Base-by-base conservation (phyloP, 2,797 vertebrate genomes). In the Microhierax caerulescens region DNA sequence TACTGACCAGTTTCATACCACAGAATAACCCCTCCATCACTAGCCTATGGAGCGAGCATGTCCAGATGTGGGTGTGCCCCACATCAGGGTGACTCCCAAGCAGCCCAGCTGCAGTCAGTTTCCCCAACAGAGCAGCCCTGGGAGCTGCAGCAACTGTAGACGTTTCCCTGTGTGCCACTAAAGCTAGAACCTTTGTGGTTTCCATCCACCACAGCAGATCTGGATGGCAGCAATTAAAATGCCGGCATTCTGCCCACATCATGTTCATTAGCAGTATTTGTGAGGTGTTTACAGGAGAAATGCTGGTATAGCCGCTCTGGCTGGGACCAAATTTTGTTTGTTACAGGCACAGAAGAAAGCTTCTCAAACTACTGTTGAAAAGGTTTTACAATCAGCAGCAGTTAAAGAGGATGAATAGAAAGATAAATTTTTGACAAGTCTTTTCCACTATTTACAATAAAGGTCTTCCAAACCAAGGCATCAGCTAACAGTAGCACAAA, bases 221-320 rank as follows among this genome's bases (percentile, higher is more conserved):
- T 43, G 80, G 53, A 10, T 13, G 67, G 61, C 79, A 72, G 30
- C 48, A 74, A 24, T 4, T 27, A 39, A 32, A 70, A 15, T 1
- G 11, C 39, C 88, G 81, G 43, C 45, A 47, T 13, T 39, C 56
- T 34, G 75, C 45, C 32, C 75, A 32, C 36, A 39, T 5, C 50
- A 1, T 0, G 4, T 4, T 63, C 59, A 50, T 25, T 0, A 61
- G 54, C 11, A 51, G 1, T 3, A 32, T 12, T 1, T 51, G 69
- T 1, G 76, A 75, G 70, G 19, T 7, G 18, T 4, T 59, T 7
- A 4, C 9, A 37, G 61, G 45, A 69, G 41, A 74, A 67, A 83
- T 2, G 13, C 48, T 56, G n/a, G 4, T 8, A 2, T 1, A 30
- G 67, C 60, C 25, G 32, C 36, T 50, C n/a, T 43, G 34, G 41